Evolutionary conservation across 2,888 invertebrate species (phyloP).

Genomic region (Elysia crispata): DNA sequence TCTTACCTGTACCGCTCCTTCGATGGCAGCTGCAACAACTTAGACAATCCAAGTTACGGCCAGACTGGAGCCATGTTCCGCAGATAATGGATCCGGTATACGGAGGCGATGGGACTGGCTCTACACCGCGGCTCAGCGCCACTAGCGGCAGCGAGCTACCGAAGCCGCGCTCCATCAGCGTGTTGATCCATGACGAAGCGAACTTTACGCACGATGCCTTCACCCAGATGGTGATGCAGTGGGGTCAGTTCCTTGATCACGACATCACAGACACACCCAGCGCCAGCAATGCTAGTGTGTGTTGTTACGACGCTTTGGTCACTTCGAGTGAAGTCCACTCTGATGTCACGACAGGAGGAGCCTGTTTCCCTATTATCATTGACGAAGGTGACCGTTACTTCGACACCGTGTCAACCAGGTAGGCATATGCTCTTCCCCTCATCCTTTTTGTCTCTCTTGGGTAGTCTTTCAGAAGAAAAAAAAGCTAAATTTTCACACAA

Average conservation of each 20-base stretch:
- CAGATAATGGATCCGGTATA: background rate
- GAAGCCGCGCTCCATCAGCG: constrained; percentile 36
- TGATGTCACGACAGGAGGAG: constrained; percentile 36
- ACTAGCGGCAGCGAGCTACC: constrained; percentile 22
- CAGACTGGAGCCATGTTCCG: background rate
- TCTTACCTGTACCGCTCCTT: background rate
- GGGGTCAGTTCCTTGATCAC: constrained; percentile 51
- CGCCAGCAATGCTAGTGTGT: background rate
- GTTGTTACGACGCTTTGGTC: constrained; percentile 23
- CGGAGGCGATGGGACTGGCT: constrained; percentile 21
- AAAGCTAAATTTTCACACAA: too few species aligned
- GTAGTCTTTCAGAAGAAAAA: too few species aligned
- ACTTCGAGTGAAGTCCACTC: constrained; percentile 14
- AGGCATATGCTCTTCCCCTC: background rate
- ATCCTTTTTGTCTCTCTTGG: too few species aligned
- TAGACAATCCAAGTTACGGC: constrained; percentile 25
- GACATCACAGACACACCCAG: constrained; percentile 44
- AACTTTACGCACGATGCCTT: constrained; percentile 1
- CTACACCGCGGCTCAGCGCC: background rate
- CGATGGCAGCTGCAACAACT: constrained; percentile 43
- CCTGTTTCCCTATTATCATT: constrained; percentile 41
- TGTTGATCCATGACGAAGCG: constrained; percentile 22
- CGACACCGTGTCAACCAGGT: constrained; percentile 15
- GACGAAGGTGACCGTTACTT: constrained; percentile 23
- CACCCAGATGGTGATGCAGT: constrained; percentile 46